Evolutionary conservation across 2,113 vertebrate species (phyloP).

Genomic region (Chinchilla lanigera): DNA sequence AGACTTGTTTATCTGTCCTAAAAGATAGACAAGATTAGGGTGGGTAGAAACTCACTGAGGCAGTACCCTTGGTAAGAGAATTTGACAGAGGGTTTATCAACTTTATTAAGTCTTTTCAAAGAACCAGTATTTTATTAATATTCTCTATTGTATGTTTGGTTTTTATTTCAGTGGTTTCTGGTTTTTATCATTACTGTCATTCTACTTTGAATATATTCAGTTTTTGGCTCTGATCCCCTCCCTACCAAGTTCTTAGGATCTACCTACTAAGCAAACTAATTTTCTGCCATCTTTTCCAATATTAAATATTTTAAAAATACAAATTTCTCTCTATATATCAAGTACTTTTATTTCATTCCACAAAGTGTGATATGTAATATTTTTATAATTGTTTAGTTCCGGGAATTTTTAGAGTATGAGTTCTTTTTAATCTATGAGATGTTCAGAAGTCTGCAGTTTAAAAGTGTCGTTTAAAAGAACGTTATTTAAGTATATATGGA

Average conservation of each 20-base stretch:
- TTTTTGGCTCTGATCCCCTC: background rate
- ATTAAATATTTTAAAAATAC: background rate
- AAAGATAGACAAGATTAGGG: background rate
- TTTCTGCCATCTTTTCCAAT: slow-evolving; percentile 34
- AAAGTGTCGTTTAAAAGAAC: background rate
- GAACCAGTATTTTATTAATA: background rate
- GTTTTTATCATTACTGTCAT: background rate
- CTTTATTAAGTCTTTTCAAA: background rate
- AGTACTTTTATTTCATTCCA: background rate
- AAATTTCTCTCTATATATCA: background rate
- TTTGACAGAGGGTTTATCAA: background rate
- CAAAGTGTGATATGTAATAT: slow-evolving; percentile 19
- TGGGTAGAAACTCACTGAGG: background rate
- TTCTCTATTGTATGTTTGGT: background rate
- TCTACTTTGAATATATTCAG: background rate
- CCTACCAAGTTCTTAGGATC: background rate
- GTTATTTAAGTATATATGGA: background rate
- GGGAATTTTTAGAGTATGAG: background rate
- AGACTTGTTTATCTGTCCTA: background rate
- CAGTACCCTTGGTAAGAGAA: background rate
- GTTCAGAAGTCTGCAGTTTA: background rate
- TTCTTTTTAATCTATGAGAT: background rate
- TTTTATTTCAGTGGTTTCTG: background rate
- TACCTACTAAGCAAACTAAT: background rate
- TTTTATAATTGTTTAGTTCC: slow-evolving; percentile 9